Conservation (phyloP, 2,888 invertebrate species). For the Saturnia pavonia region DNA sequence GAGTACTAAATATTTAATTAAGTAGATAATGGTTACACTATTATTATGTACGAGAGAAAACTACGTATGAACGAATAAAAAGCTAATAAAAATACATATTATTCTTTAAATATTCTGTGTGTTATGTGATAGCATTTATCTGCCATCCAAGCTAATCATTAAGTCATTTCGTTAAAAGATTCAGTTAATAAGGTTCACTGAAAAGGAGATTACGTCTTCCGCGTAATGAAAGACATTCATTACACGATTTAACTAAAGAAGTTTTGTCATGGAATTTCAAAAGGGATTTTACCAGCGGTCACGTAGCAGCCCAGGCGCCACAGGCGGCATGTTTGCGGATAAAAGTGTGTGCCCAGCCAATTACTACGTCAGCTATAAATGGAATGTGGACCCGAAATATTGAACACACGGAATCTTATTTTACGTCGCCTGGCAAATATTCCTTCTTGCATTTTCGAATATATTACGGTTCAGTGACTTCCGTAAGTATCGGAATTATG, state of each 20-base stretch:
- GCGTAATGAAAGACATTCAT: conserved; percentile 32
- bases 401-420: conserved; percentile 23
- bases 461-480: conserved; percentile 22
- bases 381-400: conserved; percentile 27
- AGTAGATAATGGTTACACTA: background rate
- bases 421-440: conserved; percentile 20
- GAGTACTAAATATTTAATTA: background rate
- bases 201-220: conserved; percentile 21
- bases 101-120: background rate
- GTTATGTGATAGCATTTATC: background rate
- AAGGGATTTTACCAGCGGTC: conserved; percentile 32
- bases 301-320: conserved; percentile 34
- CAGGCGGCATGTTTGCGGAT: conserved; percentile 33
- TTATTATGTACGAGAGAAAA: background rate
- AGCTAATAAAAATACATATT: background rate
- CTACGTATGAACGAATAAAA: background rate
- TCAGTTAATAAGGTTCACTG: conserved; percentile 17
- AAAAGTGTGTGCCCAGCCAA: conserved; percentile 43
- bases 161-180: conserved; percentile 11
- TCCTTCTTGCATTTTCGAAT: conserved; percentile 20
- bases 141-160: background rate
- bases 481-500: conserved; percentile 19
- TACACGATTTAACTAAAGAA: conserved; percentile 26
- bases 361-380: conserved; percentile 46
- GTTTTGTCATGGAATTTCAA: conserved; percentile 23